phyloP scores from a whole-genome alignment of 2,888 invertebrate genomes.

The Drosophila kuntzei region DNA sequence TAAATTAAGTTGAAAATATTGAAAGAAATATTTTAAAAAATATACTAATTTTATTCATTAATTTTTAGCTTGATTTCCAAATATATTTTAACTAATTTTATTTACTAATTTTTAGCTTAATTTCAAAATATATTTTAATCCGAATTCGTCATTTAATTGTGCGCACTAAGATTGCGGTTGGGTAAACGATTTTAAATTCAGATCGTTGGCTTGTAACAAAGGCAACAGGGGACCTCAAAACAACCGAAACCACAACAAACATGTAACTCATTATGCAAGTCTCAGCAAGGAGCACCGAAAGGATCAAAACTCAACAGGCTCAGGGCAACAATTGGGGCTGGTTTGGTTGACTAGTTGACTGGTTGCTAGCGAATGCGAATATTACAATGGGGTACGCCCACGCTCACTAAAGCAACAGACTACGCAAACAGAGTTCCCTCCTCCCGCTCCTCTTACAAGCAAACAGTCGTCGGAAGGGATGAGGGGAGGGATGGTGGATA shows the following conservation, averaged over 20 bases:
- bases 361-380: constrained; percentile 55
- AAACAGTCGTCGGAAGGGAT: constrained; percentile 23
- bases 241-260: constrained; percentile 54
- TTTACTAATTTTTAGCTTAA: too few species aligned
- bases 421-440: constrained; percentile 31
- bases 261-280: constrained; percentile 74
- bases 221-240: constrained; percentile 9
- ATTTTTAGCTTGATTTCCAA: too few species aligned
- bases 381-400: constrained; percentile 62
- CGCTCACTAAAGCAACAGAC: constrained; percentile 36
- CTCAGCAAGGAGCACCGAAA: constrained; percentile 49
- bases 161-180: not conserved
- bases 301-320: constrained; percentile 32
- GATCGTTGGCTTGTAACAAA: constrained; percentile 6
- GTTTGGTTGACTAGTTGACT: constrained; percentile 13
- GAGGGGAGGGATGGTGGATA: not conserved
- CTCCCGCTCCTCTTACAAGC: constrained; percentile 6
- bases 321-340: constrained; percentile 11
- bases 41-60: too few species aligned
- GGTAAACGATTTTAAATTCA: constrained; percentile 16
- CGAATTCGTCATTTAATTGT: not conserved
- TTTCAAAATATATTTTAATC: too few species aligned
- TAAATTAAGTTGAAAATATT: too few species aligned
- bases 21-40: too few species aligned
- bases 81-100: too few species aligned